These are phyloP conservation scores for Glyptemys insculpta DNA, from an alignment of 2,797 vertebrate genomes.

Conservation along the genomic window DNA sequence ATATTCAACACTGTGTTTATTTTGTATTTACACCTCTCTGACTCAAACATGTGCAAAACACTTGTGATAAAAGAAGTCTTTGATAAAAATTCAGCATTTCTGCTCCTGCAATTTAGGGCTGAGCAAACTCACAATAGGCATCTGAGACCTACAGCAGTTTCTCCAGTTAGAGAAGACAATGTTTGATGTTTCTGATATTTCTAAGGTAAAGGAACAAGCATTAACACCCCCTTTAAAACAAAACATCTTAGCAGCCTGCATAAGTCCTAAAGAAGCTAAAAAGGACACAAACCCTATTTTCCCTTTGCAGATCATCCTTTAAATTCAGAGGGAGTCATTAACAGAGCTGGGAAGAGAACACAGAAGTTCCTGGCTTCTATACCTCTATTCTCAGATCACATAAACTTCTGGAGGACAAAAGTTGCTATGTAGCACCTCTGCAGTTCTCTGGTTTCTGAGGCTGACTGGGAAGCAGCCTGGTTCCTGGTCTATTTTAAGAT, in stretches of 20 bases:
- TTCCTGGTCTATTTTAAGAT: neutral
- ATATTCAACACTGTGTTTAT: neutral
- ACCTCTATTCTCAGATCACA: neutral
- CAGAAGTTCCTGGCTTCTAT: neutral
- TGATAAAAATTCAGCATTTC: neutral
- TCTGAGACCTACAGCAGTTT: neutral
- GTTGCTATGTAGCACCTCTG: neutral
- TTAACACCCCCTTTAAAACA: slow-evolving; percentile 13
- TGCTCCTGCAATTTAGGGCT: neutral
- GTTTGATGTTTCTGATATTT: neutral
- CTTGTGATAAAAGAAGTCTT: neutral
- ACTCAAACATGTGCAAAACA: neutral
- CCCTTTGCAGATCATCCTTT: neutral
- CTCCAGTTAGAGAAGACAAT: too few species aligned
- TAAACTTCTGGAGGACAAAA: neutral
- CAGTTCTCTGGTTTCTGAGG: neutral
- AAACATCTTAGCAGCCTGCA: neutral
- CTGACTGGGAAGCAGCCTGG: neutral
- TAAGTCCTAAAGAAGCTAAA: neutral
- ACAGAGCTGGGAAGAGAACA: neutral
- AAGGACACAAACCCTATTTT: neutral
- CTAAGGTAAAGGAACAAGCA: neutral
- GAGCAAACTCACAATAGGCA: neutral
- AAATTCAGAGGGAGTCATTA: neutral
- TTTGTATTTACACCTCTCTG: neutral